These are phyloP conservation scores for Cavia aperea DNA, from an alignment of 2,113 vertebrate species.

Conservation along the genomic window DNA sequence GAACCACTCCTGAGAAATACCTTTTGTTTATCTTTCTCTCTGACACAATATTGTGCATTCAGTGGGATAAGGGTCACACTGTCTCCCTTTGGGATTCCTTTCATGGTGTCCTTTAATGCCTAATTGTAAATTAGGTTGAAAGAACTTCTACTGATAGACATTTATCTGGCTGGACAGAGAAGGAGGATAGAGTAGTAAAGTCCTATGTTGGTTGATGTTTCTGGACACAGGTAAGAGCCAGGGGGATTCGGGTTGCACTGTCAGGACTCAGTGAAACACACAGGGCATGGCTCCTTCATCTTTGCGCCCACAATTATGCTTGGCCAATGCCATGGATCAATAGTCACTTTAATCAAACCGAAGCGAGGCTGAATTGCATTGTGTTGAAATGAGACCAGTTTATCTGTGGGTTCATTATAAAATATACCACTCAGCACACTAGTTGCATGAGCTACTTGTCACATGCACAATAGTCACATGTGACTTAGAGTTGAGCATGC, in stretches of 20 bases:
- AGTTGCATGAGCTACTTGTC: accelerated
- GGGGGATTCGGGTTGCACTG: accelerated
- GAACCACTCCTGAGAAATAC: not conserved
- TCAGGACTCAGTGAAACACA: not conserved
- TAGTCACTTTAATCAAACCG: too few relatives aligned
- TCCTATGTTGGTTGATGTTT: accelerated
- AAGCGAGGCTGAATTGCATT: not conserved
- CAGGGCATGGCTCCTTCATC: too few relatives aligned
- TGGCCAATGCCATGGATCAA: not conserved
- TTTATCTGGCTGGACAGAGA: accelerated
- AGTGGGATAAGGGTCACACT: too few relatives aligned
- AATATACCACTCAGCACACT: not conserved
- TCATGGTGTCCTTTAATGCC: not conserved
- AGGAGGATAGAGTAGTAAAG: not conserved
- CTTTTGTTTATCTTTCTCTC: not conserved
- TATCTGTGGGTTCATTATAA: not conserved
- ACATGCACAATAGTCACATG: not conserved
- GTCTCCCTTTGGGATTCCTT: not conserved
- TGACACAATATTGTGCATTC: not conserved
- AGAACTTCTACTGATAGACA: not conserved
- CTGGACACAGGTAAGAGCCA: accelerated
- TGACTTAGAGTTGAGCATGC: not conserved
- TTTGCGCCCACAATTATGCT: not conserved
- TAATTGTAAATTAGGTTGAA: not conserved
- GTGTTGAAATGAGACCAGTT: not conserved